Base-by-base conservation (phyloP, 2,797 vertebrate species). In the Galaxias olidus region DNA sequence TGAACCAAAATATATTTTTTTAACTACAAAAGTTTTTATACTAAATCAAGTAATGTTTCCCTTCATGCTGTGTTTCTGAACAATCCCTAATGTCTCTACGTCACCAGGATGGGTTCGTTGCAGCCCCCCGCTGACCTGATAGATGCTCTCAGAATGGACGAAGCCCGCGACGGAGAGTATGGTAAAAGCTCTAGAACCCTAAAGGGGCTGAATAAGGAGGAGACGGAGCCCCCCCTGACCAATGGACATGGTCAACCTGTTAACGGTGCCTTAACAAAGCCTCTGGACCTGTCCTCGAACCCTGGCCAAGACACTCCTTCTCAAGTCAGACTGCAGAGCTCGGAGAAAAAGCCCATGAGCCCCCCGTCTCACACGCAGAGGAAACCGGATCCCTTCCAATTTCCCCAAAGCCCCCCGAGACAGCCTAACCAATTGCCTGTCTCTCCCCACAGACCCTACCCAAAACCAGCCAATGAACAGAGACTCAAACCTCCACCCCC, bases 231-330 rank as follows among this genome's bases (percentile, higher is more conserved):
- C 73, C 81, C 84, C 59, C 80, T 96, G 84, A 94, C 91, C 75
- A 98, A 97, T 10, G 96, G 96, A 91, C 93, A 94, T 65, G 50
- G 84, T 87, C 92, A 81, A 73, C 84, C 83, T 84, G 86, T 90
- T 85, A 94, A 95, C 78, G 93, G 97, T 98, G 97, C 98, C 98
- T 98, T 99, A 97, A 30, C 30, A 2, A 96, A 94, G 86, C 92
- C 85, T 69, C 90, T 91, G 87, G 93, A 94, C 80, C 81, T 86
- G 76, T 87, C 85, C 68, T 82, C 86, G 79, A 79, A 86, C 66
- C 30, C 30, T 2, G 30, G 30, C 50, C 15, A 52, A 52, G 17
- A 10, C 50, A 52, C 10, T 18, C 50, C 17, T 10, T 3, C 19
- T 6, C 84, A 89, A 69, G 73, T 70, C 79, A 77, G 83, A 86